A percentile compares a stretch with the other conserved stretches of the same genome.
Evolutionary conservation across 2,797 vertebrate species (phyloP).

Genomic region (Tadarida brasiliensis): DNA sequence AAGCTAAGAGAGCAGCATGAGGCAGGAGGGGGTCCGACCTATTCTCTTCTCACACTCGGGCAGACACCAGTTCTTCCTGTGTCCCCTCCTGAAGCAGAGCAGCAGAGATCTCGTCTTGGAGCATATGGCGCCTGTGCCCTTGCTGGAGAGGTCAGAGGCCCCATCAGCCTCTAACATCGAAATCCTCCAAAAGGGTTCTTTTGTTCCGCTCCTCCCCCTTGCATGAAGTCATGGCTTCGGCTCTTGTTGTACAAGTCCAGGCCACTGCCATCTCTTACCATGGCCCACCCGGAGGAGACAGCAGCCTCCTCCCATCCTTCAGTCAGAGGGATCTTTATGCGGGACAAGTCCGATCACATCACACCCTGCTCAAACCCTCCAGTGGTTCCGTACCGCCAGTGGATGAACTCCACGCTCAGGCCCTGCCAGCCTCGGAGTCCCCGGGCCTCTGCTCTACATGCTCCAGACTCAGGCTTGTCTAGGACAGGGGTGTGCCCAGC

Average conservation of each 20-base stretch:
- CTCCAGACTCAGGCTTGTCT: accelerated
- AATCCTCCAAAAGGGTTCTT: background rate
- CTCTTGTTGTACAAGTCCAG: background rate
- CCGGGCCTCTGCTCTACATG: background rate
- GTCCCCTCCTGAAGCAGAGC: background rate
- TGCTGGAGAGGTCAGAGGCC: background rate
- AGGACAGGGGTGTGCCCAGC: accelerated
- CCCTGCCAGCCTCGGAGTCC: background rate
- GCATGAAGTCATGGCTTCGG: background rate
- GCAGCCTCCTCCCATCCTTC: too few species aligned
- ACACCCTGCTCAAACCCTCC: background rate
- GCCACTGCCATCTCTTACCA: background rate
- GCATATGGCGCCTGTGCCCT: accelerated
- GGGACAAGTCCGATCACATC: background rate
- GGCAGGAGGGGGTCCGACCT: background rate
- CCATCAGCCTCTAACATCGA: background rate
- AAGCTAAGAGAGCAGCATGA: background rate
- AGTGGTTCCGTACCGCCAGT: accelerated
- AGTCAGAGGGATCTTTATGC: background rate
- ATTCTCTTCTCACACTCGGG: background rate
- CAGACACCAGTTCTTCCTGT: background rate
- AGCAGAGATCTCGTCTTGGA: background rate
- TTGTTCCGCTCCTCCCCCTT: background rate
- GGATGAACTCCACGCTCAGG: background rate
- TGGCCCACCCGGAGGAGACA: background rate